Evolutionary conservation across 2,113 vertebrate genomes (phyloP).

Genomic region (Neofelis nebulosa): DNA sequence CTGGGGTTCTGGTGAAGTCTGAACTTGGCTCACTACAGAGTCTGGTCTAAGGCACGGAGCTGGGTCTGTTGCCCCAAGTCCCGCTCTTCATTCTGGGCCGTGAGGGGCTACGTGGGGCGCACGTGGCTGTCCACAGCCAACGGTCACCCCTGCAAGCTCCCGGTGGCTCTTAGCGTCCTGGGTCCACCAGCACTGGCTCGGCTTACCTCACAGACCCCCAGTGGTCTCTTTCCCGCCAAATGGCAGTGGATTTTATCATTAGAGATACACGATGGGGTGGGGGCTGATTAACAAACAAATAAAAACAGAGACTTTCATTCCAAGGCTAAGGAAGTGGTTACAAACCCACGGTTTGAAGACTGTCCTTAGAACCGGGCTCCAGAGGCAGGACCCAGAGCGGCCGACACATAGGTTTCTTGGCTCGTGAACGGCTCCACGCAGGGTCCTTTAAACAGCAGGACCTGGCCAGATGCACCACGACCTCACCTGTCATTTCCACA

Average conservation of each 20-base stretch:
- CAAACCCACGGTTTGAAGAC: fast-evolving
- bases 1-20: too few species aligned
- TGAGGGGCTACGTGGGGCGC: background rate
- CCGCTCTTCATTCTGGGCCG: background rate
- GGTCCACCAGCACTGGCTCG: background rate
- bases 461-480: background rate
- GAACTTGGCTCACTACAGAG: too few species aligned
- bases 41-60: background rate
- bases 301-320: too few species aligned
- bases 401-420: background rate
- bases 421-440: fast-evolving
- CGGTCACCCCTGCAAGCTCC: background rate
- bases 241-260: background rate
- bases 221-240: background rate
- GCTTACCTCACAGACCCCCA: background rate
- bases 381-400: background rate
- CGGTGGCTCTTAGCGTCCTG: background rate
- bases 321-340: background rate
- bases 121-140: background rate
- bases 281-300: background rate
- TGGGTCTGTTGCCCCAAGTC: fast-evolving
- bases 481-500: fast-evolving
- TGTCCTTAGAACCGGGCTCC: background rate
- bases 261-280: background rate
- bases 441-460: fast-evolving